A percentile compares a stretch with the other conserved stretches of the same genome.
Evolutionary conservation across 2,888 invertebrate species (phyloP).

Genomic region (Psococerastis gibbosa): DNA sequence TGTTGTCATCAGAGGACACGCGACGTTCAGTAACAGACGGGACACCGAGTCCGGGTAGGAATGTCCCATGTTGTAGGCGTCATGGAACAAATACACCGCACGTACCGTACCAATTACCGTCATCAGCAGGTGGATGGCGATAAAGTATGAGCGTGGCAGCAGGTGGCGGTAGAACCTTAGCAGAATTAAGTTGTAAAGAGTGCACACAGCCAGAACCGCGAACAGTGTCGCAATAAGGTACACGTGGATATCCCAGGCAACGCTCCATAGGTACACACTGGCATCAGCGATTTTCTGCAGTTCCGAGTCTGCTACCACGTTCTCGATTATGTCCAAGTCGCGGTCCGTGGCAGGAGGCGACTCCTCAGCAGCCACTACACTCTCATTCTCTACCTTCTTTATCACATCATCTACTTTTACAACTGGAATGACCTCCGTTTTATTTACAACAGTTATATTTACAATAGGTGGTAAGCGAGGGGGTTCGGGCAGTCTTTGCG

Average conservation of each 20-base stretch:
- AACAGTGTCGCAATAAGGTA: conserved; percentile 74
- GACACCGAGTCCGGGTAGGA: conserved; percentile 59
- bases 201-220: conserved; percentile 63
- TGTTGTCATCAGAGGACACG: conserved; percentile 72
- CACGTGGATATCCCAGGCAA: conserved; percentile 83
- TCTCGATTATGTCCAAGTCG: neutral
- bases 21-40: conserved; percentile 64
- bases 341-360: neutral
- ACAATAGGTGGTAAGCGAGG: neutral
- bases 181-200: conserved; percentile 67
- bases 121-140: conserved; percentile 64
- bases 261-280: conserved; percentile 36
- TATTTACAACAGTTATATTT: neutral
- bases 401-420: neutral
- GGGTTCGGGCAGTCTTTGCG: neutral
- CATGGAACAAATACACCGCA: conserved; percentile 75
- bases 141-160: conserved; percentile 71
- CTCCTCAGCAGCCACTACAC: neutral
- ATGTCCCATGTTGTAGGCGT: conserved; percentile 75
- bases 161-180: conserved; percentile 74
- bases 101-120: conserved; percentile 64
- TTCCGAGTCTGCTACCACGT: neutral
- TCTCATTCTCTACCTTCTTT: neutral
- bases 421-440: neutral
- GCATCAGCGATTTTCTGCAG: neutral